Evolutionary conservation across 2,113 vertebrate species (phyloP), one percentile per base, ranked within the genome.

Genomic region (Tiliqua scincoides): DNA sequence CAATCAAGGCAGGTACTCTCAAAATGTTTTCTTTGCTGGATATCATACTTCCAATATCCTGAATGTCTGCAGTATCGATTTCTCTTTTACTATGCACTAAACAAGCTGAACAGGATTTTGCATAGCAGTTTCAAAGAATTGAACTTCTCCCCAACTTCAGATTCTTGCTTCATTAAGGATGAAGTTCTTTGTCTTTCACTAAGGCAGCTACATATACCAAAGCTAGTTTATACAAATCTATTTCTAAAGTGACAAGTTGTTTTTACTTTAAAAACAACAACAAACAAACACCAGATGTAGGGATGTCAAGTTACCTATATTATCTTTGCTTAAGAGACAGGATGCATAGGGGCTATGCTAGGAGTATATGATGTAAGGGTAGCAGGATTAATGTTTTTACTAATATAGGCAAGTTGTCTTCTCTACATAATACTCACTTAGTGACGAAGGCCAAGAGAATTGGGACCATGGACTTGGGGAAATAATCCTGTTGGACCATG

Each of bases 401-500:
- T 7, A 9, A 35, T 1, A 73, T 18, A n/a, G 25, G 48, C 62
- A 48, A 18, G 27, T 40, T 43, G 43, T 62, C 57, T n/a, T 3
- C 18, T 6, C 1, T 0, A 10, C 10, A 82, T 4, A 90, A 90
- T 82, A 96, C 98, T 98, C 96, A 99, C 99, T 98, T 98, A 95
- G 97, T 96, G 94, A 99, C 88, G 91, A 99, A 99, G 20, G 97
- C 98, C 9, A 97, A 93, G 82, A 99, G 97, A 83, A 98, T 96
- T 1, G 97, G 96, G 2, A 96, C 95, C 20, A 97, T 96, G 52
- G 98, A 96, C 94, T 97, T 97, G 37, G 98, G 98, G 93, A 99
- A 99, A 91, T 99, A 99, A 91, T 97, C 97, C 95, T 99, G 98
- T 62, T 97, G 97, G n/a, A 98, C 98, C 17, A 98, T 89, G 59